Base-by-base conservation (phyloP, 2,888 invertebrate genomes). In the Odontocolon sp. region DNA sequence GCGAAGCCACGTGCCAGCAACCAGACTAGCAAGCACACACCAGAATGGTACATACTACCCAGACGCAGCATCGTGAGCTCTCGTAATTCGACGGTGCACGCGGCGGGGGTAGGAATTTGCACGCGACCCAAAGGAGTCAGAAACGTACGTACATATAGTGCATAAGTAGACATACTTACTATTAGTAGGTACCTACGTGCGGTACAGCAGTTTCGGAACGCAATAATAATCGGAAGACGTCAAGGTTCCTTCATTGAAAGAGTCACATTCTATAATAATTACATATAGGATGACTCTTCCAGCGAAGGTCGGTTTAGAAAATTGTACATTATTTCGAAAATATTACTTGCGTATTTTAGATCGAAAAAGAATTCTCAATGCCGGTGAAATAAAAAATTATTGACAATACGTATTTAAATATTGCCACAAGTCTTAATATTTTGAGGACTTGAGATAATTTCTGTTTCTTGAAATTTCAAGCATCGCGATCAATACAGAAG, bases 1-100 rank as follows among this genome's bases (percentile, higher is more conserved):
- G 70, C 45, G 68, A 66, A 56, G 68, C 78, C 77, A 73, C 77
- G 73, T 73, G 73, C 80, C 77, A 71, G 52, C 66, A 54, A 64
- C 57, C 68, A 64, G 64, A 69, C 14, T 64, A 63, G 14, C 52
- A 28, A 56, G 70, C 54, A 56, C 61, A 59, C 47, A 70, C 59
- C 36, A 31, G 9, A n/a, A n/a, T 28, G 38, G 40, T 67, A 42
- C 31, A n/a, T n/a, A 36, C 26, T 21, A 21, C 18, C 33, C 63
- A 47, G 61, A 38, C 38, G 63, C 40, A 26, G 28, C 71, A 67
- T 50, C 67, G 18, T 54, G 61, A 67, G 45, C n/a, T 45, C 28
- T 47, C 71, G 66, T 71, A 66, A 71, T 67, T 71, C 61, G 56
- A 56, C 26, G 54, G 66, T 54, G 71, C 66, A 71, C 67, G 67